Evolutionary conservation across 1,140 invertebrate genomes (phyloP), one percentile per base, ranked within the genome.

Genomic region (Cotesia chilonis): DNA sequence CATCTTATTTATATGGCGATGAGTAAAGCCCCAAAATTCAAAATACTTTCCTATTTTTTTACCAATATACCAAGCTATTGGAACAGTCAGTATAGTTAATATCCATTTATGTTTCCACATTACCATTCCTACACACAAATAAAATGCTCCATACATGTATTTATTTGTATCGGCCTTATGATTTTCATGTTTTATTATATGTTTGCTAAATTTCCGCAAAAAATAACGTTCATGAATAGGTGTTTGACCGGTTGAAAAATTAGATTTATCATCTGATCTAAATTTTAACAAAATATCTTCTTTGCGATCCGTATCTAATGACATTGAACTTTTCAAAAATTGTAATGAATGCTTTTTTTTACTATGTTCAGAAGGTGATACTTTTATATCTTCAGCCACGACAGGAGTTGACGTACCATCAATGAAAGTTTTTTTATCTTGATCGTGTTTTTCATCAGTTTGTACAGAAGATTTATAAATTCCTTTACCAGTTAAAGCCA

Each of bases 101-200:
- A 94, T 82, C 89, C 92, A 92, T 70, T 91, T 86, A 75, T 94
- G 90, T 74, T 91, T 90, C 90, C 92, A 94, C 12, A 94, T 83
- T 70, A 92, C 85, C 80, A 94, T 92, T 7, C 92, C 85, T 4
- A 90, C 81, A 78, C 93, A 93, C 1, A 90, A 90, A 84, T 91
- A 93, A 38, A 92, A 74, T 14, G 93, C 86, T 20, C 89, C 89
- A 74, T 91, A 91, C 74, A 94, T 88, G 73, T 92, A 94, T 64
- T 87, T 87, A 75, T 90, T 89, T 37, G 90, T 90, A 71, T 87
- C 81, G 12, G 83, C 82, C 20, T 82, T 75, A 28, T 84, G 75
- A 51, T 75, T 77, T 57, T 88, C 88, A 80, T 82, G 86, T 81
- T 77, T 91, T 85, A 80, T 88, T 87, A 74, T 82, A 77, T 84